Base-by-base conservation (phyloP, 1,140 invertebrate genomes). In the Heliconius melpomene region DNA sequence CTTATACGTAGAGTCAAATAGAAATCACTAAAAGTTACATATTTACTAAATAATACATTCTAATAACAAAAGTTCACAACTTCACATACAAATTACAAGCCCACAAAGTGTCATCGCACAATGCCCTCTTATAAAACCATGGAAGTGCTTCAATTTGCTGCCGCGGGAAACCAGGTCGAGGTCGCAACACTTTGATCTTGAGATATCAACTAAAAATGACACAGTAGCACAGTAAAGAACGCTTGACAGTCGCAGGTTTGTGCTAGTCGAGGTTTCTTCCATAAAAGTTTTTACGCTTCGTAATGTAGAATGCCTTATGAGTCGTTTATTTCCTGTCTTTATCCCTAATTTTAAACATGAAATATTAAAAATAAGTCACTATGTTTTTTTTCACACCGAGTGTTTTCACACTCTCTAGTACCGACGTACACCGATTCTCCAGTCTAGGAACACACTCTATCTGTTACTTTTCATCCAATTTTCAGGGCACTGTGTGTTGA, bases 141-240 rank as follows among this genome's bases (percentile, higher is more conserved):
- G 26, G 60, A 66, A 66, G 13, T 66, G 7, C 74, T 75, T 75
- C 20, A 57, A 57, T 36, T 52, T 52, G n/a, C 74, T 29, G 46
- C 73, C 74, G 7, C 32, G 26, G 29, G 32, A 18, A 75, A 75
- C 74, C 54, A 32, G 74, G 74, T 60, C 74, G 54, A 75, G 50
- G 74, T 20, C 74, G 6, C 23, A 75, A 74, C 46, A 32, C 9
- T 54, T 60, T 36, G 6, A 75, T 54, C 74, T 75, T 75, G 74
- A 60, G 74, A 36, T 32, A 32, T 75, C 54, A 75, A 52, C 26
- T 75, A 38, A 75, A 74, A 75, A 75, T 29, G 38, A 75, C 74
- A 57, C 16, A 20, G 50, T 8, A 5, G 60, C 23, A 57, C 16
- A 20, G 50, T 8, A 66, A 29, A 26, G 9, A 66, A 26, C 60